Percentiles rank a stretch among this genome's conserved stretches.
Conservation (phyloP, 2,113 vertebrate species). For the Pelodiscus sinensis region DNA sequence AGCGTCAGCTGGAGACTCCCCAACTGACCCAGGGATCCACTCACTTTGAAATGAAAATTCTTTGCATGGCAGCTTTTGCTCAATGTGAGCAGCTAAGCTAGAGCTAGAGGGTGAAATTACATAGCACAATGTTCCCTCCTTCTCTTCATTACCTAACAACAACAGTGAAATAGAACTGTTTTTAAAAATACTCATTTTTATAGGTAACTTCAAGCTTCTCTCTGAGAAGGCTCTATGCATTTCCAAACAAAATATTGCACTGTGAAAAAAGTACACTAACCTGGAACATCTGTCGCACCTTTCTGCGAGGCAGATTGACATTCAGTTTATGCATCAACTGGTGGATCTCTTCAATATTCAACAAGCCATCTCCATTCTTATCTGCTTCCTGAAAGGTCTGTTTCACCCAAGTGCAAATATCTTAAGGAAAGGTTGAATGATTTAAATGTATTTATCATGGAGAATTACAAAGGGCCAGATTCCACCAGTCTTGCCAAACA, state of each 20-base stretch:
- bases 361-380: constrained; percentile 94
- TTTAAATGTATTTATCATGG: accelerated
- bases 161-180: neutral
- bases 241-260: neutral
- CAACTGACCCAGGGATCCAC: no score
- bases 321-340: constrained; percentile 97
- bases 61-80: neutral
- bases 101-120: neutral
- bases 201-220: neutral
- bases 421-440: constrained; percentile 81
- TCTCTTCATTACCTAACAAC: neutral
- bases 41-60: neutral
- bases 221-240: neutral
- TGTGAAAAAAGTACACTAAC: constrained; percentile 69
- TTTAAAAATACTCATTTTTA: neutral
- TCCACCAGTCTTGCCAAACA: neutral
- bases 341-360: constrained; percentile 97
- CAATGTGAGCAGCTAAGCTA: neutral
- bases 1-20: no score
- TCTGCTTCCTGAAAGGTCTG: constrained; percentile 98
- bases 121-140: neutral
- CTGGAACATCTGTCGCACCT: constrained; percentile 99
- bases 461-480: neutral
- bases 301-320: constrained; percentile 95
- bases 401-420: constrained; percentile 88